Evolutionary conservation across 2,888 invertebrate genomes (phyloP).

Genomic region (Alitta virens): DNA sequence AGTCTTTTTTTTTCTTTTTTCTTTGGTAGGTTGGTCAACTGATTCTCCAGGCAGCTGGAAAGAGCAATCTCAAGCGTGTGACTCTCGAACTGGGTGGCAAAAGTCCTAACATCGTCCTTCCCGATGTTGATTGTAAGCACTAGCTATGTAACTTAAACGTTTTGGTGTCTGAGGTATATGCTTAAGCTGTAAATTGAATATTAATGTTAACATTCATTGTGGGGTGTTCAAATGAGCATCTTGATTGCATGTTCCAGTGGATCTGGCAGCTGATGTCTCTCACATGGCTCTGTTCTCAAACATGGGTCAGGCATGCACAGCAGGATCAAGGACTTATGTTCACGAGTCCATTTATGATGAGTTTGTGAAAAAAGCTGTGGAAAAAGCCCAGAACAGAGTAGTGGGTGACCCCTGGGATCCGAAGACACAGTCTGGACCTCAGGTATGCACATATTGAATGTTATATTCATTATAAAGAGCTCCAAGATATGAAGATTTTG

Average conservation of each 20-base stretch:
- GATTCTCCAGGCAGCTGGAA: slow-evolving; percentile 41
- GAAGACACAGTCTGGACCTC: slow-evolving; percentile 75
- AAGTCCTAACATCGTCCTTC: slow-evolving; percentile 48
- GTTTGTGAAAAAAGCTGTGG: slow-evolving; percentile 76
- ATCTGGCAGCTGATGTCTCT: slow-evolving; percentile 36
- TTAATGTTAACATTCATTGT: too few species aligned
- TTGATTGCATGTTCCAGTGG: slow-evolving; percentile 42
- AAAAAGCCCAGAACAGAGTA: slow-evolving; percentile 70
- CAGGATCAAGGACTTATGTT: slow-evolving; percentile 86
- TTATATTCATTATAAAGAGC: too few species aligned
- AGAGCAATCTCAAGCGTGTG: slow-evolving; percentile 47
- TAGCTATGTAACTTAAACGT: too few species aligned
- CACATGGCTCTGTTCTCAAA: slow-evolving; percentile 69
- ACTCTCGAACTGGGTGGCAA: slow-evolving; percentile 52
- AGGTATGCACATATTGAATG: slow-evolving; percentile 62
- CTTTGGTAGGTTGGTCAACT: slow-evolving; percentile 40
- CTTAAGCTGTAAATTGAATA: too few species aligned
- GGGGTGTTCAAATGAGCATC: too few species aligned
- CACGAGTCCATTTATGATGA: slow-evolving; percentile 88
- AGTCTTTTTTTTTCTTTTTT: too few species aligned
- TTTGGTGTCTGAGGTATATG: too few species aligned
- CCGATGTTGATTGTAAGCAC: slow-evolving; percentile 41
- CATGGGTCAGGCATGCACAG: slow-evolving; percentile 74
- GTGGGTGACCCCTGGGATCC: slow-evolving; percentile 80
- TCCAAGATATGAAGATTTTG: too few species aligned